Evolutionary conservation across 2,797 vertebrate species (phyloP).

Genomic region (Pantherophis vulpinus): DNA sequence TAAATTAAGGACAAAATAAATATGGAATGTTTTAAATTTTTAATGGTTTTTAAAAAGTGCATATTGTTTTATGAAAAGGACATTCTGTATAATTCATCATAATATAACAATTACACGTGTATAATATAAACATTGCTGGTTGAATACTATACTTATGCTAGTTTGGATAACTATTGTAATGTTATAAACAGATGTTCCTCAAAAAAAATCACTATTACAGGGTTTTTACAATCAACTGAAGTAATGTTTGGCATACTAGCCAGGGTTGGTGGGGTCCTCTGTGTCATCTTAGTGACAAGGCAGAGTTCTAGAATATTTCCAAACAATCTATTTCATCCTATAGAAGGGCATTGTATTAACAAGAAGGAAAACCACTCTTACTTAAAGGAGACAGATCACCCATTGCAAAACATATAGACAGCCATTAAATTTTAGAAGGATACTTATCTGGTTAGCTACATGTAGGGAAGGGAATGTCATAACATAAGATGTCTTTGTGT

Average conservation of each 20-base stretch:
- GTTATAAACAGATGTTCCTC: not conserved
- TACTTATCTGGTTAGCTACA: not conserved
- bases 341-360: not conserved
- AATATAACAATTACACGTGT: not conserved
- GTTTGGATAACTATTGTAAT: not conserved
- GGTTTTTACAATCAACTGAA: not conserved
- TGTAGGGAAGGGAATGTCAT: not conserved
- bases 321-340: not conserved
- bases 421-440: not conserved
- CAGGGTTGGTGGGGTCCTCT: not conserved
- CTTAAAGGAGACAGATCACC: not conserved
- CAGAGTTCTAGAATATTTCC: not conserved
- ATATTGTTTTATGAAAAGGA: not conserved
- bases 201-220: not conserved
- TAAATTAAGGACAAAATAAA: not conserved
- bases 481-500: not conserved
- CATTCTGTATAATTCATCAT: not conserved
- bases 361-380: not conserved
- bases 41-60: not conserved
- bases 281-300: not conserved
- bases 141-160: not conserved
- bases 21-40: not conserved
- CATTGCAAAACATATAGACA: not conserved
- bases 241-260: not conserved
- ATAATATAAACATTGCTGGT: not conserved